phyloP scores from a whole-genome alignment of 2,888 invertebrate species.

The Mythimna pallens region DNA sequence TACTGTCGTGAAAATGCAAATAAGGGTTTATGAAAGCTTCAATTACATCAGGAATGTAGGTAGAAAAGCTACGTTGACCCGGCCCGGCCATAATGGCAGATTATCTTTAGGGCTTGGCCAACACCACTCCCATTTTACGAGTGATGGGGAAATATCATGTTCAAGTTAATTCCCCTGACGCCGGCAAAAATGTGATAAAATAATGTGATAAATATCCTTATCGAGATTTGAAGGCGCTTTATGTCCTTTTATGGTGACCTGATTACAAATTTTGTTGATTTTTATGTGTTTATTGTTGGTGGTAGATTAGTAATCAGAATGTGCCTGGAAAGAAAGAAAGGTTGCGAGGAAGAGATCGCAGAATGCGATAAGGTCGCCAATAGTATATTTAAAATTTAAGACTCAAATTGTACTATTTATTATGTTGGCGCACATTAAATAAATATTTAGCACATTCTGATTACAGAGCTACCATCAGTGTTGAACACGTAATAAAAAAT shows the following conservation, averaged over 20 bases:
- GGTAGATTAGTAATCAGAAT: constrained; percentile 14
- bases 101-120: constrained; percentile 77
- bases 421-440: too few relatives aligned
- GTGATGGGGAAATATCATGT: constrained; percentile 80
- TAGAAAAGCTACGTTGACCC: constrained; percentile 73
- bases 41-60: constrained; percentile 66
- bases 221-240: constrained; percentile 51
- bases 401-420: too few relatives aligned
- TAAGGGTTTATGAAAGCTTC: constrained; percentile 58
- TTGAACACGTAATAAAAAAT: background rate
- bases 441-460: too few relatives aligned
- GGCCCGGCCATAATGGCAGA: constrained; percentile 68
- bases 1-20: constrained; percentile 57
- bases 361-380: too few relatives aligned
- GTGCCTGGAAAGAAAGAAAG: background rate
- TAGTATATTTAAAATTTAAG: too few relatives aligned
- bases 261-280: constrained; percentile 50
- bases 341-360: too few relatives aligned
- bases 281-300: constrained; percentile 17
- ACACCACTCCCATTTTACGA: constrained; percentile 78
- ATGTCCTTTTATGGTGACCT: constrained; percentile 45
- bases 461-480: too few relatives aligned
- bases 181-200: constrained; percentile 68
- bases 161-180: constrained; percentile 71
- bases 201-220: constrained; percentile 66